Evolutionary conservation across 2,113 vertebrate genomes (phyloP), one percentile per base, ranked within the genome.

Genomic region (Arvicanthis niloticus): DNA sequence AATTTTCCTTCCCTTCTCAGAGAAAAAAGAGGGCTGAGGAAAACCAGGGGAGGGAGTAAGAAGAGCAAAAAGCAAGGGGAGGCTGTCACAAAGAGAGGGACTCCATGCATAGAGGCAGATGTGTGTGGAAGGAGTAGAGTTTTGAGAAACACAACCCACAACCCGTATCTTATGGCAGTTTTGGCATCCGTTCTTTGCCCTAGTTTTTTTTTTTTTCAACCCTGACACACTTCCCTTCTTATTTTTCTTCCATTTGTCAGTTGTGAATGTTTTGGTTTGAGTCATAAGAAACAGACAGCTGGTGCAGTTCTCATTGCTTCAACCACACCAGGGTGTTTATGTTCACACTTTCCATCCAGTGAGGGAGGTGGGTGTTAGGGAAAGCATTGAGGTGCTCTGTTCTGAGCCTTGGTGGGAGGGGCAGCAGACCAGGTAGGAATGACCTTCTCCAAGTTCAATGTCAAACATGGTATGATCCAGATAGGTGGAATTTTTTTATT

Each of bases 201-300:
- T 31, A n/a, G 31, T 67, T 62, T 16, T 76, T 62, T 16, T 73
- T 67, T 75, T 77, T 16, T 40, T 91, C 75, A 88, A 62, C 81
- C 86, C 62, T 11, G 4, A 86, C 91, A 93, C 37, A 70, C 84
- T 95, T 88, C 86, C 58, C 45, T 73, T 80, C 82, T 81, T 77
- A 88, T 40, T 78, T 95, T 91, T 24, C 58, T 95, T 91, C 88
- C 91, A 29, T 81, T 91, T 97, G 89, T 96, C 96, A 94, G 89
- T 86, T 96, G 87, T 78, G 82, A 91, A 78, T 97, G 88, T 96
- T 97, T 96, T 89, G 96, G 91, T 88, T 97, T 93, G 78, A 91
- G 89, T 96, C 95, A 94, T 91, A 97, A 91, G 95, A 96, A 97
- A 96, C 91, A 97, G 97, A 96, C 95, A 97, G 97, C 97, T 95